Percentiles rank a stretch among this genome's conserved stretches.
Conservation (phyloP, 1,140 invertebrate species). For the Pseudomyrmex cubaensis region DNA sequence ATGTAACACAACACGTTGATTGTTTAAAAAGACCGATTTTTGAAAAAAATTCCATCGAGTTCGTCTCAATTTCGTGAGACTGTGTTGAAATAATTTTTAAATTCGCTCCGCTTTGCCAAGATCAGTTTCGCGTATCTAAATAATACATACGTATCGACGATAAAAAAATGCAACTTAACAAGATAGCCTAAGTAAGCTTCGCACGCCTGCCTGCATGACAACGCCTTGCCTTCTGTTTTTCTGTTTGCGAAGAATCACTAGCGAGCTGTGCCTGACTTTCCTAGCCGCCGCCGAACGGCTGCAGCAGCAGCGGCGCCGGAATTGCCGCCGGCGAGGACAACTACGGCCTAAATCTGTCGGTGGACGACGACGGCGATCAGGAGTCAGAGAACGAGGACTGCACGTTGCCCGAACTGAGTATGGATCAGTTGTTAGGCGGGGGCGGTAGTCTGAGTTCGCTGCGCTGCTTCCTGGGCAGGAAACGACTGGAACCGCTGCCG, state of each 20-base stretch:
- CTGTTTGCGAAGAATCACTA: conserved; percentile 83
- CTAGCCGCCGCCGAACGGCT: conserved; percentile 81
- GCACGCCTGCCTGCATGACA: conserved; percentile 84
- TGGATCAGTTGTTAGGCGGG: conserved; percentile 82
- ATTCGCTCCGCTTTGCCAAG: not conserved
- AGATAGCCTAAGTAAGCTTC: conserved; percentile 79
- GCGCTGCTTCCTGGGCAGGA: conserved; percentile 79
- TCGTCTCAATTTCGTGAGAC: not conserved
- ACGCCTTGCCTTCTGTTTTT: conserved; percentile 83
- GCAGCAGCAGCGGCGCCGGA: conserved; percentile 47
- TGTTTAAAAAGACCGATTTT: too few species aligned
- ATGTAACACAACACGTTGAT: not conserved
- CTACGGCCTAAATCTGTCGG: conserved; percentile 75
- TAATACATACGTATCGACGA: not conserved
- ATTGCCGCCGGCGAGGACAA: conserved; percentile 76
- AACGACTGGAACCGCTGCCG: conserved; percentile 82
- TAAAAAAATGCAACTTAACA: conserved; percentile 8
- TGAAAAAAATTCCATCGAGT: not conserved
- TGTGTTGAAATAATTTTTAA: not conserved
- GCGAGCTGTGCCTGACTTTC: conserved; percentile 83
- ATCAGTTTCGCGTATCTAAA: not conserved
- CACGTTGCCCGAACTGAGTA: conserved; percentile 80
- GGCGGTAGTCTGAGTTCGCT: conserved; percentile 74
- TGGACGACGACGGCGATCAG: conserved; percentile 76
- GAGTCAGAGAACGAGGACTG: conserved; percentile 77